Evolutionary conservation across 2,113 vertebrate species (phyloP).

Genomic region (Balaeniceps rex): DNA sequence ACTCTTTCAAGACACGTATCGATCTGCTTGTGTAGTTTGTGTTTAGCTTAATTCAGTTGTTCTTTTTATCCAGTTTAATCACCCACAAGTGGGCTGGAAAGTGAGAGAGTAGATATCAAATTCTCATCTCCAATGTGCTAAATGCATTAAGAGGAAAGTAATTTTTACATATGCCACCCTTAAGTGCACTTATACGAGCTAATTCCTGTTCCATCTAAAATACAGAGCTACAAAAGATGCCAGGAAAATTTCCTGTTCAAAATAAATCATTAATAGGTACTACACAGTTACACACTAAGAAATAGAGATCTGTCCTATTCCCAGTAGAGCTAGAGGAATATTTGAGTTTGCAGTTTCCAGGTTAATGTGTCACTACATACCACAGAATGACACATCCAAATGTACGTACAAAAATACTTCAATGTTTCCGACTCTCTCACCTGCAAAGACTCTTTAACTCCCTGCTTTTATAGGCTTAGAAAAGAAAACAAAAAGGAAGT

Average conservation of each 20-base stretch:
- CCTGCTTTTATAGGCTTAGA: not conserved
- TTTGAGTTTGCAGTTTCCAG: not conserved
- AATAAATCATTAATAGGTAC: not conserved
- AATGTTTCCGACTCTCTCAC: not conserved
- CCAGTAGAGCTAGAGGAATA: not conserved
- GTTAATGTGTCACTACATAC: not conserved
- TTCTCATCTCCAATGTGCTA: not conserved
- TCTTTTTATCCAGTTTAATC: not conserved
- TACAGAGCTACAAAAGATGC: not conserved
- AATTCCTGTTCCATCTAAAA: not conserved
- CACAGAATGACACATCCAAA: not conserved
- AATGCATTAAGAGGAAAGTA: constrained; percentile 27
- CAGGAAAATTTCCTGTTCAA: not conserved
- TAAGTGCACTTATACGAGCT: not conserved
- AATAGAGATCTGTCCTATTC: not conserved
- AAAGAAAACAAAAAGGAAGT: not conserved
- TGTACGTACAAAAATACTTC: not conserved
- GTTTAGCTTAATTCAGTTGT: not conserved
- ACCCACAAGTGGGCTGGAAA: not conserved
- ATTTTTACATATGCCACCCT: constrained; percentile 20
- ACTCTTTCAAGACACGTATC: not conserved
- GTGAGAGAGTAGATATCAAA: not conserved
- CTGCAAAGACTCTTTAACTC: not conserved
- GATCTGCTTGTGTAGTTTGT: not conserved
- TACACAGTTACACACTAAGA: not conserved